phyloP scores from a whole-genome alignment of 2,888 invertebrate species.

The Lithodes maja region DNA sequence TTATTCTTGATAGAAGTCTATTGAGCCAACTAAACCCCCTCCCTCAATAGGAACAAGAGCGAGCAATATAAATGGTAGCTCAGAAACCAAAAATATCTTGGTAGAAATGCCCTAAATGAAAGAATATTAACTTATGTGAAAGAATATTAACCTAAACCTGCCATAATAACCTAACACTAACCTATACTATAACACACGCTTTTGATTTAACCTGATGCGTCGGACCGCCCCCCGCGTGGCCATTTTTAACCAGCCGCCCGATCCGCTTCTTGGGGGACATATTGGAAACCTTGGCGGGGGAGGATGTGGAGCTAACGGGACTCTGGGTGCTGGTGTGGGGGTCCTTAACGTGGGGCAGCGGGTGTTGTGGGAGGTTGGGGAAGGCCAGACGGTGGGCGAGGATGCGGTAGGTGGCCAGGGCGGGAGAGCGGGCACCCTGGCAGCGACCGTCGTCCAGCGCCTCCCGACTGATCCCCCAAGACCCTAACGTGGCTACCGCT shows the following conservation, averaged over 20 bases:
- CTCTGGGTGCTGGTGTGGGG: slow-evolving; percentile 24
- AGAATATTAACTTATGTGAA: too few species aligned
- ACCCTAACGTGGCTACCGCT: slow-evolving; percentile 17
- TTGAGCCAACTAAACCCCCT: too few species aligned
- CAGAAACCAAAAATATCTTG: too few species aligned
- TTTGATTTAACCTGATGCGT: not conserved
- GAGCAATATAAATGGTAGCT: too few species aligned
- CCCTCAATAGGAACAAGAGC: too few species aligned
- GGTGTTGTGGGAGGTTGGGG: not conserved
- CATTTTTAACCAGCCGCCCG: not conserved
- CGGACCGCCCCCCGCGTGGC: not conserved
- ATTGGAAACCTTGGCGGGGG: not conserved
- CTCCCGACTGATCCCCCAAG: slow-evolving; percentile 43
- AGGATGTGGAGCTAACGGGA: not conserved
- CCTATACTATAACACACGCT: not conserved
- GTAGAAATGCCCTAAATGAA: too few species aligned
- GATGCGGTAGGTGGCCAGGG: slow-evolving; percentile 58
- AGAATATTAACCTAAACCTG: too few species aligned
- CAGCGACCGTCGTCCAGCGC: slow-evolving; percentile 27
- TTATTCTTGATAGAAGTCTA: too few species aligned
- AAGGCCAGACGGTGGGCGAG: slow-evolving; percentile 43
- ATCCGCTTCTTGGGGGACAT: not conserved
- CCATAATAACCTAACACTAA: too few species aligned
- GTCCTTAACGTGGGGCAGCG: slow-evolving; percentile 7
- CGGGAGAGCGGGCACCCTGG: slow-evolving; percentile 49